Base-by-base conservation (phyloP, 2,113 vertebrate genomes). In the Gobio gobio region DNA sequence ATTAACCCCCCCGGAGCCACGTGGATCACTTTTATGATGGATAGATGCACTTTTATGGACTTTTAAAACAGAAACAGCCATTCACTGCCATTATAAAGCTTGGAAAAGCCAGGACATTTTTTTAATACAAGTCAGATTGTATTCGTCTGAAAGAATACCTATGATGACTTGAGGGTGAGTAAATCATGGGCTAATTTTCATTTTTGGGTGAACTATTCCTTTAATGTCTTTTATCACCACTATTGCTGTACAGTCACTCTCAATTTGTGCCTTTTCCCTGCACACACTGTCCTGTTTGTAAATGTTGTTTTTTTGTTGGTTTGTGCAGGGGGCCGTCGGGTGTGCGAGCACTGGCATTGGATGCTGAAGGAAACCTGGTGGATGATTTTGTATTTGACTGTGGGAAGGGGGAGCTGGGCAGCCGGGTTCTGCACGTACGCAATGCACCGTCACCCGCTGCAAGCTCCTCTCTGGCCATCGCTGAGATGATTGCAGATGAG, bases 321-420 rank as follows among this genome's bases (percentile, higher is more conserved):
- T 75, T 66, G 33, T 84, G 54, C 92, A 98, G 98, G 92, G 98
- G 98, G 77, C 97, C 98, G 0, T 93, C 98, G 0, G 98, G 98
- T 1, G 98, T 99, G 54, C 93, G 98, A 82, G 98, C 98, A 13
- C 97, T 97, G 90, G 98, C 98, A 1, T 84, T 99, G 84, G 97
- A 98, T 88, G 91, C 87, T 0, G 86, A 94, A 0, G 98, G 98
- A 1, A 98, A 96, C 76, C 90, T 99, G 0, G 93, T 99, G 78
- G 98, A 99, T 5, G 98, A 99, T 86, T 99, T 99, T 68, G 97
- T 99, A 64, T 99, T 99, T 10, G 97, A 99, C 0, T 96, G 96
- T 2, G 98, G 98, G n/a, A 61, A 91, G 0, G 97, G 97, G 0
- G 92, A 91, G 0, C 89, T 97, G 0, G 97, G 95, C 16, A 94